Percentiles rank a stretch among this genome's conserved stretches.
Evolutionary conservation across 2,888 invertebrate species (phyloP).

Genomic region (Orthonevra nobilis): DNA sequence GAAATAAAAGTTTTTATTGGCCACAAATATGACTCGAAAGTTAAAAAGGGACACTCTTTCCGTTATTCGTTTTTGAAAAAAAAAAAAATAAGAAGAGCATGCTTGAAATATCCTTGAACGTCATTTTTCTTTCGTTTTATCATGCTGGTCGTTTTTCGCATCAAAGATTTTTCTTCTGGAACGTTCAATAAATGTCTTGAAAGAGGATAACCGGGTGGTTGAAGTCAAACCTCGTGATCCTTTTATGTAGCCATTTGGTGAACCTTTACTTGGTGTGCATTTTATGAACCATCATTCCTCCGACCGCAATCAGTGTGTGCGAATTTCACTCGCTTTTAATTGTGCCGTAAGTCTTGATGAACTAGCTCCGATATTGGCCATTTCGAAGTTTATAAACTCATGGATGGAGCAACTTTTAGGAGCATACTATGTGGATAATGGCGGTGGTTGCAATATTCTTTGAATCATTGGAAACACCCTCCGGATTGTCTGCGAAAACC

Average conservation of each 20-base stretch:
- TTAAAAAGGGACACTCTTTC: no score
- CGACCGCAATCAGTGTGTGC: slow-evolving; percentile 61
- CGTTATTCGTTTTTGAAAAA: no score
- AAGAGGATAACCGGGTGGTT: slow-evolving; percentile 43
- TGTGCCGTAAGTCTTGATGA: slow-evolving; percentile 49
- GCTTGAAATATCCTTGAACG: slow-evolving; percentile 13
- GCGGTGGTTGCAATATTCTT: neutral
- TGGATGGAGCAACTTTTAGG: slow-evolving; percentile 10
- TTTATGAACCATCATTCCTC: slow-evolving; percentile 57
- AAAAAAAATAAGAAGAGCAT: slow-evolving; percentile 3
- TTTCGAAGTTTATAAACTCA: slow-evolving; percentile 44
- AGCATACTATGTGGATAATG: neutral
- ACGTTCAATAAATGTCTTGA: slow-evolving; percentile 60
- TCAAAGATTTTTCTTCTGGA: slow-evolving; percentile 32
- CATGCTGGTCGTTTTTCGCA: slow-evolving; percentile 26
- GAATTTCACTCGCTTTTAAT: slow-evolving; percentile 56
- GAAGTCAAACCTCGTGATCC: slow-evolving; percentile 23
- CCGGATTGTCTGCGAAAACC: slow-evolving; percentile 3
- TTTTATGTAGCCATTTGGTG: slow-evolving; percentile 39
- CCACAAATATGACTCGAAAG: slow-evolving; percentile 52
- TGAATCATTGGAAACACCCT: slow-evolving; percentile 8
- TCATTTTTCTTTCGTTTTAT: neutral
- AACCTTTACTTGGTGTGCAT: slow-evolving; percentile 51
- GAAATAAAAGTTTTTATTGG: slow-evolving; percentile 52
- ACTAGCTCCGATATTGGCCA: slow-evolving; percentile 49